Base-by-base conservation (phyloP, 2,797 vertebrate genomes). In the Enteromius unitaeniatus region DNA sequence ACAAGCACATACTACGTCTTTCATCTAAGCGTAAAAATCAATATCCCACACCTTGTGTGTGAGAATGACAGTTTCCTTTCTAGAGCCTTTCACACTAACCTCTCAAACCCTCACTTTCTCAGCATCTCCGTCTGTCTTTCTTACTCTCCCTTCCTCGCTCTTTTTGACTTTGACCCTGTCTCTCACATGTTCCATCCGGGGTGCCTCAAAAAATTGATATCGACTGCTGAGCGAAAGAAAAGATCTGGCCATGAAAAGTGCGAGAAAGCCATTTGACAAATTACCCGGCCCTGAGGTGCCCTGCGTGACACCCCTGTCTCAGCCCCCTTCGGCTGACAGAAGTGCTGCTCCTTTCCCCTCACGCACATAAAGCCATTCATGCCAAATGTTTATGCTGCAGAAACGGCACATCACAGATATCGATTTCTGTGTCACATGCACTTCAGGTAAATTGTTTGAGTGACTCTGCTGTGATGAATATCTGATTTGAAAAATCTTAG, bases 401-500 rank as follows among this genome's bases (percentile, higher is more conserved):
- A 96, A 97, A 95, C 26, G 89, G 90, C 90, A 91, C 92, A 95
- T 95, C 94, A 92, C 91, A 90, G 90, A 91, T 96, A 98, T 97
- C 86, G 97, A 97, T 97, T 96, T 93, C 83, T 65, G 91, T 94
- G 96, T 95, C 94, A 91, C 89, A 83, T 91, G 91, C 92, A 93
- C 95, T 96, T 93, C 95, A 94, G 95, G 96, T 95, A 96, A 96
- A 96, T 94, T 94, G 95, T 96, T 95, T 93, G 95, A 96, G 95
- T 83, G 91, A 94, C 93, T 94, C 89, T 93, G 93, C 93, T 89
- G 89, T 95, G 96, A 97, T 95, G 94, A 97, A 96, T 96, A 96
- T 96, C 94, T 96, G 93, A 95, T 96, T 94, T 91, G 91, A 94
- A 93, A 94, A 92, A 93, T 93, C 90, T 89, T 90, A 93, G 90